phyloP scores from a whole-genome alignment of 2,888 invertebrate species.

The Epicampocera succincta region DNA sequence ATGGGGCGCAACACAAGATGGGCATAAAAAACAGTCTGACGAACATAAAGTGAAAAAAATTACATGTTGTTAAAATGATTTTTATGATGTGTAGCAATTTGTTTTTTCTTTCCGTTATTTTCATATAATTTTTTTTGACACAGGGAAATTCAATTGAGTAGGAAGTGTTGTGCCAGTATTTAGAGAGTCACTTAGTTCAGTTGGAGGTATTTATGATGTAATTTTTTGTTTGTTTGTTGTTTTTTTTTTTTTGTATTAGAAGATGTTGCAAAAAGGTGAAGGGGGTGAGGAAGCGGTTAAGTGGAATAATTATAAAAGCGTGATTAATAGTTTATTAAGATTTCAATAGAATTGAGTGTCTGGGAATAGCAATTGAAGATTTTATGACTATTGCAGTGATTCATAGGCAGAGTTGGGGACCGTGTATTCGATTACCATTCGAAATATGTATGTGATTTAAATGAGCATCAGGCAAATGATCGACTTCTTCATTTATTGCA shows the following conservation, averaged over 20 bases:
- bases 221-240: neutral
- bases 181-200: neutral
- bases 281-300: too few species aligned
- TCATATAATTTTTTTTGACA: conserved; percentile 8
- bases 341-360: too few species aligned
- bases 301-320: too few species aligned
- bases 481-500: too few species aligned
- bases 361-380: too few species aligned
- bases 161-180: conserved; percentile 28
- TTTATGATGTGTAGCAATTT: conserved; percentile 81
- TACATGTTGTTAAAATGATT: conserved; percentile 71
- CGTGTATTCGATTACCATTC: too few species aligned
- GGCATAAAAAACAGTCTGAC: conserved; percentile 18
- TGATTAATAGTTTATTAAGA: too few species aligned
- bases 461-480: too few species aligned
- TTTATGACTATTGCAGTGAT: too few species aligned
- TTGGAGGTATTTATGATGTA: neutral
- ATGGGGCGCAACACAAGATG: conserved; percentile 15
- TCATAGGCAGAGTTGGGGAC: too few species aligned
- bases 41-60: conserved; percentile 50
- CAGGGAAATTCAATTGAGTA: conserved; percentile 32
- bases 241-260: neutral
- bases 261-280: too few species aligned
- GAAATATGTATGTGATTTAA: too few species aligned
- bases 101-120: conserved; percentile 71